These are phyloP conservation scores for Dolomedes plantarius DNA, from an alignment of 2,888 invertebrate genomes.

Conservation along the genomic window DNA sequence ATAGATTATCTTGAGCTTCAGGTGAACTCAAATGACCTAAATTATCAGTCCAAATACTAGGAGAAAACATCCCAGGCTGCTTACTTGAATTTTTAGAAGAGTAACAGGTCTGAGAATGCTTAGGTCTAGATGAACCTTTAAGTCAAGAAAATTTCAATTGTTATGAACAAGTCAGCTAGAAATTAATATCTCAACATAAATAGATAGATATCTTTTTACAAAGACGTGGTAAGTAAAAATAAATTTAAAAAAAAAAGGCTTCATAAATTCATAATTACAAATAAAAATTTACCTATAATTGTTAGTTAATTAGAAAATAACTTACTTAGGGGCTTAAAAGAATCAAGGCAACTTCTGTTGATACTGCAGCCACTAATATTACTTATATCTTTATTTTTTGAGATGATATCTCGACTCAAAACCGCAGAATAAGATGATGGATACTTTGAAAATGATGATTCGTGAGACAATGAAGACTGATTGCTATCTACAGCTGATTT, in stretches of 20 bases:
- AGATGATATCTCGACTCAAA: constrained; percentile 42
- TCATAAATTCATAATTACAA: no score
- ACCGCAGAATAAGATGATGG: constrained; percentile 60
- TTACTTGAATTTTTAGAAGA: constrained; percentile 35
- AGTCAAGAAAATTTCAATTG: background rate
- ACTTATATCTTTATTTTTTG: constrained; percentile 33
- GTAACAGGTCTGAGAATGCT: constrained; percentile 32
- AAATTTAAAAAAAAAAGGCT: no score
- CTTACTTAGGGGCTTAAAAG: constrained; percentile 26
- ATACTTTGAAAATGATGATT: constrained; percentile 21
- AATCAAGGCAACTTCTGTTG: constrained; percentile 35
- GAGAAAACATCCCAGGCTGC: background rate
- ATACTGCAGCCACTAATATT: constrained; percentile 15
- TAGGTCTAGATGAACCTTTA: constrained; percentile 36
- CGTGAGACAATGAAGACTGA: constrained; percentile 17
- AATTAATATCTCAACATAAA: no score
- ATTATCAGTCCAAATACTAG: constrained; percentile 42
- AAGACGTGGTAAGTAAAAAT: no score
- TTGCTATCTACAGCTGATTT: constrained; percentile 21
- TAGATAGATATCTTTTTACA: no score
- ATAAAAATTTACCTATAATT: no score
- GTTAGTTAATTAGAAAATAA: no score
- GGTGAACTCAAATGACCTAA: constrained; percentile 5
- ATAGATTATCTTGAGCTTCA: constrained; percentile 38
- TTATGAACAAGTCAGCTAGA: no score